Evolutionary conservation across 2,797 vertebrate genomes (phyloP), one percentile per base, ranked within the genome.

Genomic region (Labroides dimidiatus): DNA sequence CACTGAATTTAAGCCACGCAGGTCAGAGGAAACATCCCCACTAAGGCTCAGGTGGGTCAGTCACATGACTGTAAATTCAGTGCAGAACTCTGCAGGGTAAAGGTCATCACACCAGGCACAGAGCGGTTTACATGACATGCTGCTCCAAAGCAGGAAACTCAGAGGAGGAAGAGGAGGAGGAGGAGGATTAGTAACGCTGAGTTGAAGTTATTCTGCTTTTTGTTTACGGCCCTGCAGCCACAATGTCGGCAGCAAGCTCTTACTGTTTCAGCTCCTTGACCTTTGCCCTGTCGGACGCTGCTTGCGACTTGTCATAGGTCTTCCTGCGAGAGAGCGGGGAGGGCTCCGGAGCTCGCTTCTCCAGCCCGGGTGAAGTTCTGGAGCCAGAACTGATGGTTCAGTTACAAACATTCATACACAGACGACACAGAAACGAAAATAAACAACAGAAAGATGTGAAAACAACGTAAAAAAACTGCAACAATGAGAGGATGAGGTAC

Each of bases 181-280:
- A 33, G 8, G 55, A 71, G 70, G 47, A 81, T 87, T 88, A 88
- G 82, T 82, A 73, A 50, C 10, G 72, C 64, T 49, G 50, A 61
- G 50, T 45, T 27, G 36, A 75, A 51, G 69, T 64, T 53, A 53
- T 60, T 33, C 27, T 56, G 52, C 3, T 21, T 23, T 65, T 48
- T 47, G 63, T 53, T 33, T 33, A 1, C 1, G 52, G 69, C 69
- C 75, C 60, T 73, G 64, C 79, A 72, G 78, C 74, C 77, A 61
- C 33, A 19, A 12, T 21, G 57, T 54, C 64, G 37, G 65, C 75
- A 80, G 12, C 86, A 68, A 82, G 68, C 81, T 89, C 98, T 97
- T 96, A 99, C 98, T 95, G 95, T 94, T 96, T 98, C 44, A 95
- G 95, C 83, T 99, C 97, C 94, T 97, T 99, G 87, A 93, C 72